Conservation (phyloP, 2,113 vertebrate genomes). For the Calypte anna region DNA sequence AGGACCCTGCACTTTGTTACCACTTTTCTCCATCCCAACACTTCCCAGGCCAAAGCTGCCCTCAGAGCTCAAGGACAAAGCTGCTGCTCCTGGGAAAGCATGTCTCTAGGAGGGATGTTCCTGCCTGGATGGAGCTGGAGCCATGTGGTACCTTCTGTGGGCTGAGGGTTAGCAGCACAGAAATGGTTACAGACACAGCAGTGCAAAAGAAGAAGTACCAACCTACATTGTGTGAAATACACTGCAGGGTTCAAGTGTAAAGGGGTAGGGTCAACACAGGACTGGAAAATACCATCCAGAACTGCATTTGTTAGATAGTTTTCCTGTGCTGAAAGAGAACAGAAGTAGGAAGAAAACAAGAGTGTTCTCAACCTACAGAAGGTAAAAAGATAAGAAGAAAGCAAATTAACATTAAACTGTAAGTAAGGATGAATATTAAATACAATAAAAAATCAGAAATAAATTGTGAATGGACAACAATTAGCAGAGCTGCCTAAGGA, state of each 20-base stretch:
- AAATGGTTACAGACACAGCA: not conserved
- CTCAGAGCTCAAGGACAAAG: not conserved
- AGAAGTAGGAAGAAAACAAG: not conserved
- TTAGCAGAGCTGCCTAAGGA: not conserved
- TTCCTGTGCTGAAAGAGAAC: not conserved
- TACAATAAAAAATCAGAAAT: not conserved
- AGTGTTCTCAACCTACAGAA: not conserved
- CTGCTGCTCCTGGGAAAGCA: not conserved
- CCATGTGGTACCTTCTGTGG: not conserved
- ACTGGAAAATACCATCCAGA: not conserved
- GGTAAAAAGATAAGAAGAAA: not conserved
- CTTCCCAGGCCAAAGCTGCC: not conserved
- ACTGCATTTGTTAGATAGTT: not conserved
- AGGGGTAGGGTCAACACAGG: not conserved
- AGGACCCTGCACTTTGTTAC: too few species aligned
- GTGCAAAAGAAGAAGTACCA: not conserved
- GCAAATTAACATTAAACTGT: not conserved
- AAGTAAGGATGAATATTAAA: not conserved
- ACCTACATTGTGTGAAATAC: not conserved
- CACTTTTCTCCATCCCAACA: not conserved
- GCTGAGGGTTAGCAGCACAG: not conserved
- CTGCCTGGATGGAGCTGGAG: fast-evolving
- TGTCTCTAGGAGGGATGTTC: fast-evolving
- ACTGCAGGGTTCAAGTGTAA: not conserved
- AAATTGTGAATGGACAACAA: not conserved